Evolutionary conservation across 2,888 invertebrate genomes (phyloP), one percentile per base, ranked within the genome.

Genomic region (Chydorus sphaericus): DNA sequence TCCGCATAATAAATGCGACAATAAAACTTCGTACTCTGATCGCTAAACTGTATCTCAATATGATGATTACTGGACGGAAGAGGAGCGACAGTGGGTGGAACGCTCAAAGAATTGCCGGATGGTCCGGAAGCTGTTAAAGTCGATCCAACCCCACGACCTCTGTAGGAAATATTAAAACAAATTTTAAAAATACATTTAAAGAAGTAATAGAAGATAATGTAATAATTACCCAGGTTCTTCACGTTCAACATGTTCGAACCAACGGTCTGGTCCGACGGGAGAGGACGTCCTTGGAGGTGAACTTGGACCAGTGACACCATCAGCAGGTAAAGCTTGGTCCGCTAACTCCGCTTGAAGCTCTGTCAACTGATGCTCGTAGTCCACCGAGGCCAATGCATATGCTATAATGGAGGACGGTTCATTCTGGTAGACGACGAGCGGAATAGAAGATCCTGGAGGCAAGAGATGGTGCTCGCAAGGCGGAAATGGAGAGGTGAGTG

Each of bases 1-100:
- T 86, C 82, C 31, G 94, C 93, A 73, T 86, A 92, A 73, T 84
- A 88, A 61, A 93, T 82, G 63, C 85, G 81, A 65, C 96, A 96
- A 62, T 85, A 85, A 63, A 96, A 88, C 55, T 88, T 87, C 38
- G 90, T 80, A 14, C 75, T 76, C 2, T 72, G 69, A 65, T 85
- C 84, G 37, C 66, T 65, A 63, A 75, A 76, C 60, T 74, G 72
- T 11, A 75, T 66, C 65, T 75, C 73, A 37, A 75, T 63, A 60
- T 72, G 67, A n/a, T 58, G 55, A 33, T 48, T 48, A 7, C 49
- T 30, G 36, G 36, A 23, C 26, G 28, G 23, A 20, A 28, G 44
- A 23, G 44, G 23, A 23, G 44, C 44, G n/a, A n/a, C n/a, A n/a
- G 20, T 39, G 39, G 18, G n/a, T 8, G 39, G 18, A 7, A n/a